These are phyloP conservation scores for Bubo scandiacus DNA, from an alignment of 2,113 vertebrate genomes.

Conservation along the genomic window DNA sequence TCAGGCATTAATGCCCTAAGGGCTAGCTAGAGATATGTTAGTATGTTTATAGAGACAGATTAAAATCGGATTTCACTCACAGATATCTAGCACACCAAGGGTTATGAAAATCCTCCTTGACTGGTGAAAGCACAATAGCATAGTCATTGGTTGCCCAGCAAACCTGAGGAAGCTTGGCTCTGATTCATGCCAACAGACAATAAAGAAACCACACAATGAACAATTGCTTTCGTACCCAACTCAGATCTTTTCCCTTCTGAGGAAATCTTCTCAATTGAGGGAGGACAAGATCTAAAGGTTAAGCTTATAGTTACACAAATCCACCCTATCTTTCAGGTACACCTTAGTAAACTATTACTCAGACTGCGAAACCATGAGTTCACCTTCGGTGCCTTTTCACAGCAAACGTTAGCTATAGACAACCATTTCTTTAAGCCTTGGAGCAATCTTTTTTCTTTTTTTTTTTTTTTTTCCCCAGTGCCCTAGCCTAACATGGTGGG, in stretches of 20 bases:
- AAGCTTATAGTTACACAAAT: constrained; percentile 63
- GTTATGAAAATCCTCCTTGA: constrained; percentile 6
- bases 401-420: neutral
- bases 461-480: neutral
- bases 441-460: neutral
- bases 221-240: neutral
- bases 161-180: constrained; percentile 21
- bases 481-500: neutral
- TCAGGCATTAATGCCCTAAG: constrained; percentile 38
- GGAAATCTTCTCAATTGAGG: constrained; percentile 26
- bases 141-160: neutral
- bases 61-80: constrained; percentile 16
- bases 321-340: constrained; percentile 18
- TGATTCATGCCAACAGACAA: neutral
- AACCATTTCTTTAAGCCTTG: neutral
- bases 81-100: constrained; percentile 1
- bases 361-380: neutral
- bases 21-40: neutral
- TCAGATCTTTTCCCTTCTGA: neutral
- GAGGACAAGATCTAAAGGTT: neutral
- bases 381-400: neutral
- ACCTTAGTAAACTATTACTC: constrained; percentile 34
- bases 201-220: constrained; percentile 44
- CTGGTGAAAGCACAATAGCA: neutral
- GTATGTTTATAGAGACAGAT: constrained; percentile 31